Conservation (phyloP, 2,113 vertebrate species). For the Percopsis transmontana region DNA sequence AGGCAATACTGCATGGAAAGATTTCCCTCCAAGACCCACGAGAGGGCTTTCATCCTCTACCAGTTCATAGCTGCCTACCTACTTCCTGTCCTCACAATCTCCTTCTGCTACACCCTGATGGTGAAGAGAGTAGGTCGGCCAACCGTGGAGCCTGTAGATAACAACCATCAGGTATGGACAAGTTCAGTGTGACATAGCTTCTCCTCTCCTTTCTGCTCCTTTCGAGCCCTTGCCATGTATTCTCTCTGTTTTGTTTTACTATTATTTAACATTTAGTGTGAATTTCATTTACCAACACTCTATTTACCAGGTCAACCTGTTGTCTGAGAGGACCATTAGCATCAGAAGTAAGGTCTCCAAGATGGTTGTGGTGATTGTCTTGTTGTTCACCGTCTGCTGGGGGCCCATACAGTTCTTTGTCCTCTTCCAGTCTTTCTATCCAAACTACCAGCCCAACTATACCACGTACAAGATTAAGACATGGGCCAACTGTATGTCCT, state of each 20-base stretch:
- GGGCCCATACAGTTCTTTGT: conserved; percentile 86
- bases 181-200: background rate
- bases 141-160: conserved; percentile 81
- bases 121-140: conserved; percentile 81
- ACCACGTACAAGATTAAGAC: conserved; percentile 84
- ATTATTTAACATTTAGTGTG: background rate
- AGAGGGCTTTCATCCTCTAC: conserved; percentile 82
- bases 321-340: conserved; percentile 84
- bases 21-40: conserved; percentile 81
- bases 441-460: conserved; percentile 75
- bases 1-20: conserved; percentile 82
- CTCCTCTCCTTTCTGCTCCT: background rate
- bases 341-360: conserved; percentile 84
- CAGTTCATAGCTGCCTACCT: conserved; percentile 83
- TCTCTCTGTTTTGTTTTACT: background rate
- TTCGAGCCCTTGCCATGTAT: background rate
- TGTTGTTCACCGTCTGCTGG: conserved; percentile 87
- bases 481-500: conserved; percentile 86
- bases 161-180: conserved; percentile 79
- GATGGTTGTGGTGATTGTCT: conserved; percentile 86
- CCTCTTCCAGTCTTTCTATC: conserved; percentile 82
- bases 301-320: conserved; percentile 78
- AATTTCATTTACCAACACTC: conserved; percentile 6
- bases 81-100: conserved; percentile 80
- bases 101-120: conserved; percentile 84